These are phyloP conservation scores for Drosophila carrolli DNA, from an alignment of 1,140 invertebrate species.

Conservation along the genomic window DNA sequence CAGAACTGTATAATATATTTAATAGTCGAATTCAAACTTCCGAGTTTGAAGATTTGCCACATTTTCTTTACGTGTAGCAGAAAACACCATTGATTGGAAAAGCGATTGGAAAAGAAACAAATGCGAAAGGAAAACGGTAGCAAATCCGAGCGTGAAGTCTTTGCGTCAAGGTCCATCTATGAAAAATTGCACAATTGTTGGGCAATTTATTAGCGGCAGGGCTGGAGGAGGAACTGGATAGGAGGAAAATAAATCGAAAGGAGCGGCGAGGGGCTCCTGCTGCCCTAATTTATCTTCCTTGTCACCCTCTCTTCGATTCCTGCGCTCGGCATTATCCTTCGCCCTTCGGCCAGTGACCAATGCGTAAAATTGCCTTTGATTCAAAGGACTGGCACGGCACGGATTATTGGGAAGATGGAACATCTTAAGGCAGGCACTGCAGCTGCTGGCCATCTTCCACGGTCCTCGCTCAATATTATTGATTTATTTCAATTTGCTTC, in stretches of 20 bases:
- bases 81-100: conserved; percentile 24
- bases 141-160: conserved; percentile 72
- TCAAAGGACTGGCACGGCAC: conserved; percentile 37
- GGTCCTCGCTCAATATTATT: conserved; percentile 53
- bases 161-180: conserved; percentile 33
- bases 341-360: conserved; percentile 54
- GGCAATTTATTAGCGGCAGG: conserved; percentile 67
- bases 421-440: conserved; percentile 8
- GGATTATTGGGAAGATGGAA: conserved; percentile 55
- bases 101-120: conserved; percentile 21
- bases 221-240: conserved; percentile 14
- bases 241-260: background rate
- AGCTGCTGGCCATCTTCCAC: conserved; percentile 27
- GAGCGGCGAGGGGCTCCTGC: background rate
- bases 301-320: background rate
- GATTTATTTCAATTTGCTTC: conserved; percentile 61
- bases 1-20: too few species aligned
- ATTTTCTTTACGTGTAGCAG: conserved; percentile 5
- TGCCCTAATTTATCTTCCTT: conserved; percentile 67
- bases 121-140: conserved; percentile 51
- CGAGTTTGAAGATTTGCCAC: too few species aligned
- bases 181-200: conserved; percentile 79
- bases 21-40: too few species aligned
- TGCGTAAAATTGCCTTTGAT: conserved; percentile 73
- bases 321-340: conserved; percentile 2